These are phyloP conservation scores for Labrus mixtus DNA, from an alignment of 2,113 vertebrate genomes.

Conservation along the genomic window DNA sequence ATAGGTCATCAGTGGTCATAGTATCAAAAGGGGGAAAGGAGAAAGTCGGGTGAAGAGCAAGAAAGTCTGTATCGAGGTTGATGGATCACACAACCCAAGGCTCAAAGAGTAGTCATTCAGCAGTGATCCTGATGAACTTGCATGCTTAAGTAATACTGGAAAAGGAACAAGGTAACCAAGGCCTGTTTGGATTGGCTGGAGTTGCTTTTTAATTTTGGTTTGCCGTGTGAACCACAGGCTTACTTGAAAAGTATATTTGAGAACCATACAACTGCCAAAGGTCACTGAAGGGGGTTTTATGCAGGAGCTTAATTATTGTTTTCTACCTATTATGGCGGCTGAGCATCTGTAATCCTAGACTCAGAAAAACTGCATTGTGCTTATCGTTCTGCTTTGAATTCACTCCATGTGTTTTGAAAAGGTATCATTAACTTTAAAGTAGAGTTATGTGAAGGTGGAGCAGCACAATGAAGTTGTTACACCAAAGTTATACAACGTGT, in stretches of 20 bases:
- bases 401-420: conserved; percentile 5
- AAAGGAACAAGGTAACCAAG: conserved; percentile 4
- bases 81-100: too few relatives aligned
- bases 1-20: too few relatives aligned
- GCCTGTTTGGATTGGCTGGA: conserved; percentile 56
- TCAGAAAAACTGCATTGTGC: conserved; percentile 10
- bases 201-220: conserved; percentile 43
- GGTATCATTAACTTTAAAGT: conserved; percentile 1
- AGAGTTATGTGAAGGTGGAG: conserved; percentile 6
- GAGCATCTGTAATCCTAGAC: conserved; percentile 26
- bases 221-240: conserved; percentile 10
- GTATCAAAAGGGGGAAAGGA: too few relatives aligned
- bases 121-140: conserved; percentile 6
- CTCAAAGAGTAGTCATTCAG: not conserved
- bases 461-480: not conserved
- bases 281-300: conserved; percentile 16
- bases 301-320: conserved; percentile 50
- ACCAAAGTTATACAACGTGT: not conserved
- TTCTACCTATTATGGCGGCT: not conserved
- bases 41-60: too few relatives aligned
- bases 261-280: conserved; percentile 10
- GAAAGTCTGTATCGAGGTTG: too few relatives aligned
- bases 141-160: conserved; percentile 29
- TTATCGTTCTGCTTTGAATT: not conserved
- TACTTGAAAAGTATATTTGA: conserved; percentile 36